Evolutionary conservation across 2,888 invertebrate species (phyloP), one percentile per base, ranked within the genome.

Genomic region (Yponomeuta malinellus): DNA sequence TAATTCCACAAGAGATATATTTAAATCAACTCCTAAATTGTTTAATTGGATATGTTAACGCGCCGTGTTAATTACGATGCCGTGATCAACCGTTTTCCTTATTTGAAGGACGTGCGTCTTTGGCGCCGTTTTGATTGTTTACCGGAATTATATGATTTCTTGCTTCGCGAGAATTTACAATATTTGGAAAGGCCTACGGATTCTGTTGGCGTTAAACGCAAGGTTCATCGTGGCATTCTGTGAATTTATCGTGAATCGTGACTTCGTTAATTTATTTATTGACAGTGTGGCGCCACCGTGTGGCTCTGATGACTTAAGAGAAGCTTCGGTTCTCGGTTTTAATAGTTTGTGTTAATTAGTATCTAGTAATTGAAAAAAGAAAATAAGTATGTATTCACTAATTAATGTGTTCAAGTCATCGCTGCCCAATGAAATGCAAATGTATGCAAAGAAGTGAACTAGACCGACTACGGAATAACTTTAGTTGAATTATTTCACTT

Each of bases 221-320:
- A 59, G 52, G 31, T 1, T 10, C 31, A 65, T 65, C 31, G 71
- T 72, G 73, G 73, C 78, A 78, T 79, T 79, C 79, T 78, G 78
- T 81, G 81, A 83, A 83, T 82, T 84, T 76, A 59, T 79, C 79
- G 78, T 78, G 80, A 85, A 84, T 87, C 85, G 85, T 89, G 88
- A 85, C 86, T 87, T 82, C 87, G 84, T 80, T 86, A 85, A 86
- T 89, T 87, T 86, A 84, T 84, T 70, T 88, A 88, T 90, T 90
- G 86, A 80, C 81, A 78, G 77, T 78, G 72, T 80, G 90, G 90
- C 90, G 89, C 88, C 90, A 84, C 82, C 43, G 10, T 43, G 83
- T 84, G 84, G 85, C 84, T 82, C 81, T 81, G 77, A 80, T 80
- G 80, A 63, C 15, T 63, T 37, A 15, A 43, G 43, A 43, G 43